A percentile compares a stretch with the other conserved stretches of the same genome.
These are phyloP conservation scores for Heliocidaris tuberculata DNA, from an alignment of 35 echinoderm and acorn worm genomes.

Conservation along the genomic window DNA sequence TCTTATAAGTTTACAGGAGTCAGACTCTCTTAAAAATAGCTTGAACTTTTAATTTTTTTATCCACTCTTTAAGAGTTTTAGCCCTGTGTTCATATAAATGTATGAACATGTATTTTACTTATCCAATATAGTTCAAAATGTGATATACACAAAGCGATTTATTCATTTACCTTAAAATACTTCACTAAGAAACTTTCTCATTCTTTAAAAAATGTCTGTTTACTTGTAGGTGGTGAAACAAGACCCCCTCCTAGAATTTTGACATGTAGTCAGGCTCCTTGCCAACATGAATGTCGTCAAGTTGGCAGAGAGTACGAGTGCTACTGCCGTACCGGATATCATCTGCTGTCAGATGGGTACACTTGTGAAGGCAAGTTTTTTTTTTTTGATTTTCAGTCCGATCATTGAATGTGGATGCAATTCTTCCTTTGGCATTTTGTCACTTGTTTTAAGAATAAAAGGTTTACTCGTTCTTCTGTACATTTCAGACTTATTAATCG, in stretches of 20 bases:
- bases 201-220: not conserved
- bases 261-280: conserved; percentile 41
- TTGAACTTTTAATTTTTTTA: too few relatives aligned
- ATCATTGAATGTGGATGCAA: not conserved
- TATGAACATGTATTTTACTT: too few relatives aligned
- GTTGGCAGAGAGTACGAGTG: conserved; percentile 53
- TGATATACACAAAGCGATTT: too few relatives aligned
- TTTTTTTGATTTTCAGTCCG: too few relatives aligned
- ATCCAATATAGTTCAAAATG: too few relatives aligned
- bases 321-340: conserved; percentile 50
- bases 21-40: too few relatives aligned
- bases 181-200: not conserved
- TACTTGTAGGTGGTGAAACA: conserved; percentile 19
- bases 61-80: too few relatives aligned
- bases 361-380: conserved; percentile 46
- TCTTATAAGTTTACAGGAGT: too few relatives aligned
- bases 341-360: conserved; percentile 44
- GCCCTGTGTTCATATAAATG: too few relatives aligned
- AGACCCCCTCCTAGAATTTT: conserved; percentile 24
- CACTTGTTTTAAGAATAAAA: too few relatives aligned
- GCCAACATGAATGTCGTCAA: conserved; percentile 52
- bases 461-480: too few relatives aligned
- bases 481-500: not conserved
- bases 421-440: not conserved
- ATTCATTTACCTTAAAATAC: not conserved